These are phyloP conservation scores for Ctenopoma kingsleyae DNA, from an alignment of 2,797 vertebrate species.

Conservation along the genomic window DNA sequence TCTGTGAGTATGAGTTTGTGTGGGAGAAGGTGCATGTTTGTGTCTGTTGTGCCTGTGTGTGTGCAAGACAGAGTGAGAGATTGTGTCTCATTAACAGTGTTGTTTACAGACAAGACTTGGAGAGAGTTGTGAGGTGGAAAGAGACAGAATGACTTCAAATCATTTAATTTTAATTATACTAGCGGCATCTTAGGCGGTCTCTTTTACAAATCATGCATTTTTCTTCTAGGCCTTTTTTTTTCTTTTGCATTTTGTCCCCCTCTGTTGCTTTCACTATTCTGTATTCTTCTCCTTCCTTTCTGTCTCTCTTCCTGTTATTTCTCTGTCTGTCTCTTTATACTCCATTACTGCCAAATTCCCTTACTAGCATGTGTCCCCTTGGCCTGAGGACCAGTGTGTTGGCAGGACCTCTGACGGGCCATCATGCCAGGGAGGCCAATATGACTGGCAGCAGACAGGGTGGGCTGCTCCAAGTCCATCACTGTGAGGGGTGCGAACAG, in stretches of 20 bases:
- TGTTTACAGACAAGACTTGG: slow-evolving; percentile 65
- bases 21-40: slow-evolving; percentile 11
- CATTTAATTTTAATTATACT: slow-evolving; percentile 61
- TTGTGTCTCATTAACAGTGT: slow-evolving; percentile 63
- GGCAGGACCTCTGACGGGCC: slow-evolving; percentile 61
- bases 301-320: slow-evolving; percentile 9
- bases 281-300: slow-evolving; percentile 3
- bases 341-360: slow-evolving; percentile 65
- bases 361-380: slow-evolving; percentile 63
- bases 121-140: slow-evolving; percentile 46
- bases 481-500: slow-evolving; percentile 28
- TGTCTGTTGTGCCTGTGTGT: slow-evolving; percentile 18
- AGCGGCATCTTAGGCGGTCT: slow-evolving; percentile 25
- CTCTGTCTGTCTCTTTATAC: slow-evolving; percentile 34
- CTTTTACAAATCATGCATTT: not conserved
- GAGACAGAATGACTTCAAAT: slow-evolving; percentile 53
- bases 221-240: slow-evolving; percentile 11
- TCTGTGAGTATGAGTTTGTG: slow-evolving; percentile 19
- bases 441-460: slow-evolving; percentile 67
- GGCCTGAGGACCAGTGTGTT: slow-evolving; percentile 56
- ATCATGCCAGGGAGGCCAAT: slow-evolving; percentile 52
- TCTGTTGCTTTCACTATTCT: slow-evolving; percentile 21
- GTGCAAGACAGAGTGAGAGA: slow-evolving; percentile 13
- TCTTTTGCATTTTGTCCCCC: slow-evolving; percentile 24
- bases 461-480: slow-evolving; percentile 69